Evolutionary conservation across 2,888 invertebrate species (phyloP).

Genomic region (Gymnosoma rotundatum): DNA sequence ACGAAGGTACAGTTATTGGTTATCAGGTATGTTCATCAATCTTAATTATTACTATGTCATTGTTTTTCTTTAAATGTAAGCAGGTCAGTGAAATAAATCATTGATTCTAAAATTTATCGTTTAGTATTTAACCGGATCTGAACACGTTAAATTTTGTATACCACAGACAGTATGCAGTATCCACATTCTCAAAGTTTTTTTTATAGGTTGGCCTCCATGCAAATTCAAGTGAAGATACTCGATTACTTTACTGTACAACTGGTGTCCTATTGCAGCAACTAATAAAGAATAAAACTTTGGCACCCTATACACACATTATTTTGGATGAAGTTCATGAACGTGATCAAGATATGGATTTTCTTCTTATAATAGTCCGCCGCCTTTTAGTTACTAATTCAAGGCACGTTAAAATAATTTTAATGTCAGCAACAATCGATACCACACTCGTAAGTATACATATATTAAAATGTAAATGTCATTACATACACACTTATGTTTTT

Average conservation of each 20-base stretch:
- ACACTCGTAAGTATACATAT: conserved; percentile 77
- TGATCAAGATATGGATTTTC: conserved; percentile 95
- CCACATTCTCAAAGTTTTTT: too few species aligned
- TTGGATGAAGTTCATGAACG: conserved; percentile 97
- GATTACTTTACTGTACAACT: conserved; percentile 93
- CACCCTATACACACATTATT: conserved; percentile 93
- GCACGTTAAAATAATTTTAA: conserved; percentile 89
- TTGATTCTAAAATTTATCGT: too few species aligned
- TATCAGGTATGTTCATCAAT: conserved; percentile 87
- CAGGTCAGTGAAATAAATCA: not conserved
- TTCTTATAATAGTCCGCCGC: conserved; percentile 91
- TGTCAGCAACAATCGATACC: conserved; percentile 96
- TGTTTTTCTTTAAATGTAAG: not conserved
- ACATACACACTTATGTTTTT: too few species aligned
- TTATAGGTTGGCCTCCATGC: conserved; percentile 77
- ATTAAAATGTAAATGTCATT: not conserved
- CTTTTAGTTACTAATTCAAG: conserved; percentile 87
- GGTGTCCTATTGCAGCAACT: conserved; percentile 92
- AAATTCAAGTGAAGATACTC: conserved; percentile 83
- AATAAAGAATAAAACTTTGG: conserved; percentile 87
- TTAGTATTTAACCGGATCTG: too few species aligned
- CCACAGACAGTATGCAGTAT: too few species aligned
- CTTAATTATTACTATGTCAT: not conserved
- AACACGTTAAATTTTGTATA: too few species aligned
- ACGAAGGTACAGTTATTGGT: conserved; percentile 91